Base-by-base conservation (phyloP, 1,140 invertebrate genomes). In the Popillia japonica region DNA sequence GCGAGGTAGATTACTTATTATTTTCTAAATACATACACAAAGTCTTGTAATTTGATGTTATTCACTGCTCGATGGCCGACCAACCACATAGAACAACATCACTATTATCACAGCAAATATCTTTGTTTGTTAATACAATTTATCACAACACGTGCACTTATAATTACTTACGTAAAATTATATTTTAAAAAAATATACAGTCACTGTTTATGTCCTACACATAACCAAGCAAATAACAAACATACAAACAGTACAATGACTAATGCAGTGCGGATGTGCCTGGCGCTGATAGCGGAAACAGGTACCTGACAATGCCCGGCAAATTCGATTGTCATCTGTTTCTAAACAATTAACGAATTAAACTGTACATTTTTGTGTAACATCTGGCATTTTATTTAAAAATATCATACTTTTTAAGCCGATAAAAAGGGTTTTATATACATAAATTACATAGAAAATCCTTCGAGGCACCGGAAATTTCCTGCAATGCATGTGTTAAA, bases 31-130 rank as follows among this genome's bases (percentile, higher is more conserved):
- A 85, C 83, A 84, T 84, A 84, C 84, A 84, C 81, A 82, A 84
- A 84, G 81, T 85, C 81, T 80, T 83, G 79, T 82, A 82, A 85
- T 82, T 84, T 83, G 84, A 86, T 85, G 84, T 85, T 85, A 82
- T 85, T 84, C 84, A 85, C 84, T 82, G 77, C 78, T 82, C 83
- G 84, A 86, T 86, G 85, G 86, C 84, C 83, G 85, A 86, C 82
- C 83, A 82, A 86, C 85, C 83, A 84, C 84, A 80, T 42, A 83
- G 83, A 81, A 23, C 84, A 85, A 83, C 23, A 77, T 68, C 78
- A 41, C 40, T 40, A 40, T 73, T 73, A 73, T 73, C 72, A 73
- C 72, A 73, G 72, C 22, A 40, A 17, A 73, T 41, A 17, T n/a
- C n/a, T n/a, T n/a, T n/a, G n/a, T n/a, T n/a, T n/a, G n/a, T n/a